Evolutionary conservation across 2,888 invertebrate species (phyloP).

Genomic region (Limnephilus auricula): DNA sequence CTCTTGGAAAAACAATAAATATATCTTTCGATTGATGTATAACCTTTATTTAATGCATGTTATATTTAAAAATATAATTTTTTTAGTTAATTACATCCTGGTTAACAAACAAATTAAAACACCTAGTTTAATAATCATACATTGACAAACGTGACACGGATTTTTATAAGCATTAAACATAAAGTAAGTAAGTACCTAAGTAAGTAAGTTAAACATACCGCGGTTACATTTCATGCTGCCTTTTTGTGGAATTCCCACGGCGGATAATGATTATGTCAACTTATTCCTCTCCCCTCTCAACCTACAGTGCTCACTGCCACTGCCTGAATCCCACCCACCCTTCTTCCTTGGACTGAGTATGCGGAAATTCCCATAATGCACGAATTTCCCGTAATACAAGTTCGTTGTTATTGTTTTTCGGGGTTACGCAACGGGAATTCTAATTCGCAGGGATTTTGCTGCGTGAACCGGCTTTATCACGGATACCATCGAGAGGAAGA

Average conservation of each 20-base stretch:
- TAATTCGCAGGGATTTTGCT: conserved; percentile 52
- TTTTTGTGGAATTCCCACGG: conserved; percentile 46
- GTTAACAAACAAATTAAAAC: not conserved
- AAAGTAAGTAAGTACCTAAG: no score
- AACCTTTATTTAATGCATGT: no score
- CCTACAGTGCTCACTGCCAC: not conserved
- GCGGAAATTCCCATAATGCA: conserved; percentile 39
- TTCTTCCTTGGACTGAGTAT: conserved; percentile 30
- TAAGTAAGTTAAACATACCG: not conserved
- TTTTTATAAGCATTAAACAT: not conserved
- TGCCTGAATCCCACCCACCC: not conserved
- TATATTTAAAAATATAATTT: no score
- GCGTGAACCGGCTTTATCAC: conserved; percentile 34
- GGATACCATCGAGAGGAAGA: conserved; percentile 10
- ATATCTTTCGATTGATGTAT: no score
- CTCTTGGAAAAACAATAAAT: no score
- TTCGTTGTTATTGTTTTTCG: conserved; percentile 62
- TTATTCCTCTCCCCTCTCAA: conserved; percentile 2
- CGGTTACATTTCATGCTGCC: conserved; percentile 40
- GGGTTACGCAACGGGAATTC: conserved; percentile 58
- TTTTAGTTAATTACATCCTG: not conserved
- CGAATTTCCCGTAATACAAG: conserved; percentile 42
- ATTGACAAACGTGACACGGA: not conserved
- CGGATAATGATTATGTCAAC: conserved; percentile 56
- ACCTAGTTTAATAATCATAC: not conserved